Evolutionary conservation across 2,888 invertebrate species (phyloP).

Genomic region (Patella caerulea): DNA sequence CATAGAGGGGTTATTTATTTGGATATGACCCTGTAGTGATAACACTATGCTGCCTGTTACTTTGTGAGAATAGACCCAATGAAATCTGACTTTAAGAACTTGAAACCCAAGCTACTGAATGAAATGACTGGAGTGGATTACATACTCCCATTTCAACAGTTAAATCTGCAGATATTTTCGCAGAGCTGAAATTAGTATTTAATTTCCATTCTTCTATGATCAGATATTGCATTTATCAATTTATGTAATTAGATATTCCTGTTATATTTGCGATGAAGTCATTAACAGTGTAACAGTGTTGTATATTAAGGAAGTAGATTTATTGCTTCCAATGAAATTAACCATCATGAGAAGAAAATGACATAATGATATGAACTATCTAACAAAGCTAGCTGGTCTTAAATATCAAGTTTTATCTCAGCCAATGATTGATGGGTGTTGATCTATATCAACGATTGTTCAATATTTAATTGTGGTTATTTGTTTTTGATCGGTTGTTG

Average conservation of each 20-base stretch:
- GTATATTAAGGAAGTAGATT: neutral
- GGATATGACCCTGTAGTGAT: conserved; percentile 7
- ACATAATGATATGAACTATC: too few relatives aligned
- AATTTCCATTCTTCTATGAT: neutral
- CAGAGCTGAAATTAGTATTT: too few relatives aligned
- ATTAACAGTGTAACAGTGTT: neutral
- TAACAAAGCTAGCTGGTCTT: too few relatives aligned
- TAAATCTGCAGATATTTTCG: too few relatives aligned
- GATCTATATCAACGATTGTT: neutral
- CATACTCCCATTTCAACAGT: too few relatives aligned
- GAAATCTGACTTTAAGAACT: neutral
- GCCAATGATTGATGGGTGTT: too few relatives aligned
- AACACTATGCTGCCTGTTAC: conserved; percentile 6
- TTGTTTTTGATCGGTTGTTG: neutral
- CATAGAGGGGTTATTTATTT: conserved; percentile 10
- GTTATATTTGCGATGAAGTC: neutral
- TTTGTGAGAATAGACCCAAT: neutral
- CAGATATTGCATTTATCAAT: neutral
- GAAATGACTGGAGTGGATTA: too few relatives aligned
- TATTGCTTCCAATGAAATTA: too few relatives aligned
- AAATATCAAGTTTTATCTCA: too few relatives aligned
- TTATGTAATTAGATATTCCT: neutral
- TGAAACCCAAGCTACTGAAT: neutral
- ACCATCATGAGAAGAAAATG: too few relatives aligned
- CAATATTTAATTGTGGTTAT: neutral